These are phyloP conservation scores for Acromyrmex echinatior DNA, from an alignment of 1,140 invertebrate species.

Conservation along the genomic window DNA sequence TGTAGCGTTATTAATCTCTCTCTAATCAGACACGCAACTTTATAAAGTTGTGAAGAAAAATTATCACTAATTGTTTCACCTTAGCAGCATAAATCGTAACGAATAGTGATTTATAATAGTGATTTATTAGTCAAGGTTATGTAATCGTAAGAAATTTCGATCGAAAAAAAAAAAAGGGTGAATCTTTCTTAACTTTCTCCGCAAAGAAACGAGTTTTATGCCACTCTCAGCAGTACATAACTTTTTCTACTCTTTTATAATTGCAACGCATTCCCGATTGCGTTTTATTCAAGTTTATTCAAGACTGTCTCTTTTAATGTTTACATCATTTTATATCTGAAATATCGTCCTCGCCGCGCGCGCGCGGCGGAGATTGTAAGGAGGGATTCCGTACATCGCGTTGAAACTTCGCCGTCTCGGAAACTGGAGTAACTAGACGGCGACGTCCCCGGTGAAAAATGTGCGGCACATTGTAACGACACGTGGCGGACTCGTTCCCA, in stretches of 20 bases:
- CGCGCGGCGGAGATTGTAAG: slow-evolving; percentile 4
- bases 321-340: slow-evolving; percentile 17
- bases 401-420: slow-evolving; percentile 39
- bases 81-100: slow-evolving; percentile 26
- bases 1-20: background rate
- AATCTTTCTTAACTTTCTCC: background rate
- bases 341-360: slow-evolving; percentile 7
- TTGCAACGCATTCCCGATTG: background rate
- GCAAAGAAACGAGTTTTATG: slow-evolving; percentile 7
- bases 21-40: background rate
- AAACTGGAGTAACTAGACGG: slow-evolving; percentile 47
- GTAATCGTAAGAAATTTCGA: background rate
- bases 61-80: background rate
- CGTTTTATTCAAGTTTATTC: slow-evolving; percentile 25
- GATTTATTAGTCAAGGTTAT: background rate
- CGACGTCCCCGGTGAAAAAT: slow-evolving; percentile 52
- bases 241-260: slow-evolving; percentile 21
- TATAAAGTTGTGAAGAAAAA: background rate
- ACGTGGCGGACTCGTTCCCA: slow-evolving; percentile 46
- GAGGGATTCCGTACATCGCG: slow-evolving; percentile 15
- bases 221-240: background rate
- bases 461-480: slow-evolving; percentile 59
- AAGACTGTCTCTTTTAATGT: background rate
- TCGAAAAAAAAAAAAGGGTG: slow-evolving; percentile 9
- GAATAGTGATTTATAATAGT: background rate